phyloP scores from a whole-genome alignment of 2,888 invertebrate species.

The Aquatica leii region DNA sequence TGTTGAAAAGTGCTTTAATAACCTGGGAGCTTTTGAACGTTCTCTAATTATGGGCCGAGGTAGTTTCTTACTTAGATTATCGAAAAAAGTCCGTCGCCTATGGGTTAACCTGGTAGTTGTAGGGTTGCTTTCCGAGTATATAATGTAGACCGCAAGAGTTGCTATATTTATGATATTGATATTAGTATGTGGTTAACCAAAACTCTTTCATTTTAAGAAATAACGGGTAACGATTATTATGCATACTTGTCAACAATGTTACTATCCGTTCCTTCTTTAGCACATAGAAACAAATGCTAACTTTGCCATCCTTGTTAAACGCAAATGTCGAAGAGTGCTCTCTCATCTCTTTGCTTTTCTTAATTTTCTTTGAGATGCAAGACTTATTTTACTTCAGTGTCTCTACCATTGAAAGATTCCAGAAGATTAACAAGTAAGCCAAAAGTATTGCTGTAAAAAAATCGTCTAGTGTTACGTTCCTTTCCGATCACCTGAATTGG shows the following conservation, averaged over 20 bases:
- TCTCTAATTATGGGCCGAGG: not conserved
- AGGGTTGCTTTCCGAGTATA: not conserved
- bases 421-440: no score
- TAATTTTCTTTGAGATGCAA: no score
- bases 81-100: not conserved
- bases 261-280: no score
- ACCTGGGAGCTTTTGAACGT: not conserved
- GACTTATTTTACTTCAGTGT: not conserved
- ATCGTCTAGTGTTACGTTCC: not conserved
- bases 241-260: not conserved
- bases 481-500: not conserved
- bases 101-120: not conserved
- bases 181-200: not conserved
- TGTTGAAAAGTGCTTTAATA: not conserved
- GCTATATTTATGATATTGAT: not conserved
- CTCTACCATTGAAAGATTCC: no score
- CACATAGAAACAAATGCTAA: no score
- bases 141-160: not conserved
- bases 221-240: not conserved
- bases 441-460: slow-evolving; percentile 8
- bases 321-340: not conserved
- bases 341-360: not conserved
- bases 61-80: not conserved
- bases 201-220: not conserved
- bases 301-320: not conserved